phyloP scores from a whole-genome alignment of 1,140 invertebrate genomes.

The Lepidostoma basale region DNA sequence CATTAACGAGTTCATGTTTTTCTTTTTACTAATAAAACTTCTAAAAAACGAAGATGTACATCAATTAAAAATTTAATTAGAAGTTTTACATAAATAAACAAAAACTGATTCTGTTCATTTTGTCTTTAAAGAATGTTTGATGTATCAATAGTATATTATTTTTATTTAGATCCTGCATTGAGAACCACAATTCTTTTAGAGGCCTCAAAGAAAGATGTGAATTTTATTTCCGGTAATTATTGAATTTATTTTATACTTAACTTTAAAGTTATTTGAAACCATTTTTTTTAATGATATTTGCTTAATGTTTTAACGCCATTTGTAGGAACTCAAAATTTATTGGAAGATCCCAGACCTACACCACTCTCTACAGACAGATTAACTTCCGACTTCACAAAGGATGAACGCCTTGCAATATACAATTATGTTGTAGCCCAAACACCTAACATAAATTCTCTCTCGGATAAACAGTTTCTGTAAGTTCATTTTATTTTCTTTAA shows the following conservation, averaged over 20 bases:
- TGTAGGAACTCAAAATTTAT: neutral
- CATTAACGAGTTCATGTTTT: too few relatives aligned
- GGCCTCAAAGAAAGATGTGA: conserved; percentile 16
- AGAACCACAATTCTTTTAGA: conserved; percentile 19
- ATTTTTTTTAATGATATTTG: too few relatives aligned
- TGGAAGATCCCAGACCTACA: conserved; percentile 19
- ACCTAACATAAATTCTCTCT: too few relatives aligned
- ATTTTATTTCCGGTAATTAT: conserved; percentile 29
- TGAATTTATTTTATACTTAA: neutral
- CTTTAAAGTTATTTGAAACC: neutral
- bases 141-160: neutral
- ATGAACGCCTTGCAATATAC: conserved; percentile 36
- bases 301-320: neutral
- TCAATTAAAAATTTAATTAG: too few relatives aligned
- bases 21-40: too few relatives aligned
- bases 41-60: too few relatives aligned
- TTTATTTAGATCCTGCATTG: conserved; percentile 24
- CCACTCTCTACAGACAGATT: conserved; percentile 29
- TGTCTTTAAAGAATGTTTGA: too few relatives aligned
- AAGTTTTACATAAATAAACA: too few relatives aligned
- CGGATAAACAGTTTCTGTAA: neutral
- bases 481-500: too few relatives aligned
- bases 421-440: conserved; percentile 30
- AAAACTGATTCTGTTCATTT: too few relatives aligned
- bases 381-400: conserved; percentile 13